Evolutionary conservation across 2,888 invertebrate species (phyloP).

Genomic region (Chirona hameri): DNA sequence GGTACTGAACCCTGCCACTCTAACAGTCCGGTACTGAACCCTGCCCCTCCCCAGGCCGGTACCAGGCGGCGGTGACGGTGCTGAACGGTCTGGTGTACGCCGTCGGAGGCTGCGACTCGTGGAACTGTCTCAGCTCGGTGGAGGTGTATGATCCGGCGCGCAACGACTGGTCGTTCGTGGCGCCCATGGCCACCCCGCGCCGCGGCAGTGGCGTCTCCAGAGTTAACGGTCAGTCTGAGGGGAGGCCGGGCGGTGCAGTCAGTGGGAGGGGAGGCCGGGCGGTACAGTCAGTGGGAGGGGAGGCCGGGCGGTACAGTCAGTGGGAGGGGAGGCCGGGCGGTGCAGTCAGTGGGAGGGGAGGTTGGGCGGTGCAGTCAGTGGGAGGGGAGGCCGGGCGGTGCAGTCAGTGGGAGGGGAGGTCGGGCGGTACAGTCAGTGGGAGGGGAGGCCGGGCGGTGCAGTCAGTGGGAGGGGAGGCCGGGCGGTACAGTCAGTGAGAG

Average conservation of each 20-base stretch:
- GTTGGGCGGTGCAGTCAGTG: not conserved
- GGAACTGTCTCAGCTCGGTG: conserved; percentile 71
- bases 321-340: not conserved
- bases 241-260: not conserved
- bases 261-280: too few relatives aligned
- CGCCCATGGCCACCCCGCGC: conserved; percentile 65
- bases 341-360: too few relatives aligned
- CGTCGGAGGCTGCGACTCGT: conserved; percentile 82
- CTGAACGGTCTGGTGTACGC: conserved; percentile 68
- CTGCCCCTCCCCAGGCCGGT: conserved; percentile 58
- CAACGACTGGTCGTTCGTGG: conserved; percentile 58
- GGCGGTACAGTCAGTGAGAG: too few relatives aligned
- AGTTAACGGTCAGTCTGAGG: conserved; percentile 55
- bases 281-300: too few relatives aligned
- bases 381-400: too few relatives aligned
- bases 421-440: too few relatives aligned
- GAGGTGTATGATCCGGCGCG: conserved; percentile 63
- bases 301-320: conserved; percentile 52
- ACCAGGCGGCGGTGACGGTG: conserved; percentile 70
- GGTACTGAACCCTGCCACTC: too few relatives aligned
- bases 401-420: too few relatives aligned
- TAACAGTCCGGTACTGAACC: too few relatives aligned
- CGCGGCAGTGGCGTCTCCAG: conserved; percentile 69
- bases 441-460: too few relatives aligned
- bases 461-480: too few relatives aligned